Conservation (phyloP, 1,140 invertebrate genomes). For the Reticulitermes speratus region DNA sequence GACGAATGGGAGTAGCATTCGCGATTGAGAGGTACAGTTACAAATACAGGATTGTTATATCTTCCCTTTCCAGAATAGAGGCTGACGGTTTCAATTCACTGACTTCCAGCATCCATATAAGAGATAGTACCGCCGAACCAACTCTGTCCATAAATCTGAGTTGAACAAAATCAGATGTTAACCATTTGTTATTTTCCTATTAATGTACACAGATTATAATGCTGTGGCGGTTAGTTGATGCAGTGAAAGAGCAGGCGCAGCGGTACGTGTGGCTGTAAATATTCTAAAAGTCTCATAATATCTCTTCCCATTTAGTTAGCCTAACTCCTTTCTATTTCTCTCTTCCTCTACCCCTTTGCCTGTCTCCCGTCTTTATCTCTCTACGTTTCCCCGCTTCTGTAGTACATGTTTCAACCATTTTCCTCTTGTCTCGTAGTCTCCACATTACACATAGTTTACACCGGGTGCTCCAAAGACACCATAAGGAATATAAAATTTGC, state of each 20-base stretch:
- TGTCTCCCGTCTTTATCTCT: background rate
- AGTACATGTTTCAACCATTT: background rate
- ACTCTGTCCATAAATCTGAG: too few species aligned
- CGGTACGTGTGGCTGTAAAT: background rate
- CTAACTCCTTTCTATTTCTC: background rate
- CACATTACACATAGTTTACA: background rate
- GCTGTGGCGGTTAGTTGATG: background rate
- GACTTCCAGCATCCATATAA: too few species aligned
- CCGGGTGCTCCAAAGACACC: background rate
- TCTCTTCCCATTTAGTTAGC: background rate
- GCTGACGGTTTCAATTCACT: too few species aligned
- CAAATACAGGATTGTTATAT: too few species aligned
- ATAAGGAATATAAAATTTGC: too few species aligned
- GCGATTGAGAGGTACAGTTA: too few species aligned
- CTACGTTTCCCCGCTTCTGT: slow-evolving; percentile 3
- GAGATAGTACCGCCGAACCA: too few species aligned
- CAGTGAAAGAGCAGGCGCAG: background rate
- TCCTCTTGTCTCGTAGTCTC: background rate
- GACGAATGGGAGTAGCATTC: too few species aligned
- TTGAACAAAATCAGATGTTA: too few species aligned
- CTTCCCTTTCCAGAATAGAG: too few species aligned
- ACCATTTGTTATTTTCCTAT: too few species aligned
- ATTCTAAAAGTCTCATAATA: background rate
- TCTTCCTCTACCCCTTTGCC: background rate
- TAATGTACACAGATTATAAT: too few species aligned